Base-by-base conservation (phyloP, 2,113 vertebrate genomes). In the Platichthys stellatus region DNA sequence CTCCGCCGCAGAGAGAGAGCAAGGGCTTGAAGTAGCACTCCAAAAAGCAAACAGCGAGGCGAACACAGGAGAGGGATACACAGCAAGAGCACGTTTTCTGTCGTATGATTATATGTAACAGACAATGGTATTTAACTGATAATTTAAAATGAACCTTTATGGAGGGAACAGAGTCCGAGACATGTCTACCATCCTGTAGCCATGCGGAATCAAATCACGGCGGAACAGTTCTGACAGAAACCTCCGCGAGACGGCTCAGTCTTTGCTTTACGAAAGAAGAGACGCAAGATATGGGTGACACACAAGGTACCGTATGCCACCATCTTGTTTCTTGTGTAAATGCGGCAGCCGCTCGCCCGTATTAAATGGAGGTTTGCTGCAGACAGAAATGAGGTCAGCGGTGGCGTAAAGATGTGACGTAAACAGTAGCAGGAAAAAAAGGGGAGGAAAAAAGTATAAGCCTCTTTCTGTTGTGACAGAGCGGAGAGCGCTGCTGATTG, bases 231-330 rank as follows among this genome's bases (percentile, higher is more conserved):
- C 12, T 15, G 63, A 62, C 40, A n/a, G 60, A 14, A 24, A n/a
- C 47, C 49, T 51, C 51, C 4, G 21, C 51, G 8, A 54, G 20
- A 54, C 43, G 31, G 45, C 63, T 69, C 40, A 68, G 45, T 31
- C 57, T 68, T 70, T 74, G 60, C 38, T 40, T 56, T 23, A 74
- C 70, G 40, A 56, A 56, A 58, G 74, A 68, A 71, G 82, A 71
- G 12, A 21, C 9, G 71, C 40, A 21, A 54, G 69, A 38, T 62
- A 85, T n/a, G 63, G 69, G 58, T 76, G 0, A 54, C 40, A 75
- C 1, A 26, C 63, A 79, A 93, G 92, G 92, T 94, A 92, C 76
- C 6, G 82, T 89, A 86, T 24, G 71, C 80, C 88, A 87, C 92
- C 91, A 91, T 93, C 80, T 93, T 93, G 88, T 87, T 90, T 78